Conservation (phyloP, 1,140 invertebrate genomes). For the Agrilus planipennis region DNA sequence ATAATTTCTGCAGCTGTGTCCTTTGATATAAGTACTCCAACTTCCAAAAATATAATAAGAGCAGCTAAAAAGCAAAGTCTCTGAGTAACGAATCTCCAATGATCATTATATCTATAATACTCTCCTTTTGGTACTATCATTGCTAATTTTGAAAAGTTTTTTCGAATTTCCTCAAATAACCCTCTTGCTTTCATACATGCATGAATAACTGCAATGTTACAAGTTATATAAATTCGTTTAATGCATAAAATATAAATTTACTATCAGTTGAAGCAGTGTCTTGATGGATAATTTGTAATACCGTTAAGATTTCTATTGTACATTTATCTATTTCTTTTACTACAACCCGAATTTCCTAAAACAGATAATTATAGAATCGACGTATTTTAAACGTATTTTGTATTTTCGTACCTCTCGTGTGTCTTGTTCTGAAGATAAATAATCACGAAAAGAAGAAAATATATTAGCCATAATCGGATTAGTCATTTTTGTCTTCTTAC, state of each 20-base stretch:
- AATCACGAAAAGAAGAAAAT: constrained; percentile 51
- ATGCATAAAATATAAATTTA: constrained; percentile 32
- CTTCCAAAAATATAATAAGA: constrained; percentile 68
- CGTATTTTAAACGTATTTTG: constrained; percentile 7
- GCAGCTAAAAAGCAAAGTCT: constrained; percentile 64
- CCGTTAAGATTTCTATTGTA: constrained; percentile 52
- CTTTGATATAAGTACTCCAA: constrained; percentile 56
- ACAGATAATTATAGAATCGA: constrained; percentile 17
- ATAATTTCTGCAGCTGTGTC: constrained; percentile 68
- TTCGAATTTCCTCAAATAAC: constrained; percentile 43
- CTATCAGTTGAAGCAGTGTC: constrained; percentile 38
- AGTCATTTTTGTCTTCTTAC: constrained; percentile 4
- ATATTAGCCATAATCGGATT: constrained; percentile 29
- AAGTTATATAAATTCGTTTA: constrained; percentile 10
- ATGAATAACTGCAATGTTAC: constrained; percentile 32
- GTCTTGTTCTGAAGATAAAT: constrained; percentile 51
- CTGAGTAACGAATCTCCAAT: constrained; percentile 75
- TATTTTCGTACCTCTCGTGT: constrained; percentile 42
- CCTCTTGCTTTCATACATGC: constrained; percentile 45
- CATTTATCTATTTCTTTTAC: constrained; percentile 58
- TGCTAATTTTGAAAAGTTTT: constrained; percentile 45
- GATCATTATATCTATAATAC: constrained; percentile 76
- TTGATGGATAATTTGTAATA: constrained; percentile 62
- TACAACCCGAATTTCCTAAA: constrained; percentile 53
- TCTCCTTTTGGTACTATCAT: constrained; percentile 49